Conservation (phyloP, 2,797 vertebrate genomes). For the Mastacembelus armatus region DNA sequence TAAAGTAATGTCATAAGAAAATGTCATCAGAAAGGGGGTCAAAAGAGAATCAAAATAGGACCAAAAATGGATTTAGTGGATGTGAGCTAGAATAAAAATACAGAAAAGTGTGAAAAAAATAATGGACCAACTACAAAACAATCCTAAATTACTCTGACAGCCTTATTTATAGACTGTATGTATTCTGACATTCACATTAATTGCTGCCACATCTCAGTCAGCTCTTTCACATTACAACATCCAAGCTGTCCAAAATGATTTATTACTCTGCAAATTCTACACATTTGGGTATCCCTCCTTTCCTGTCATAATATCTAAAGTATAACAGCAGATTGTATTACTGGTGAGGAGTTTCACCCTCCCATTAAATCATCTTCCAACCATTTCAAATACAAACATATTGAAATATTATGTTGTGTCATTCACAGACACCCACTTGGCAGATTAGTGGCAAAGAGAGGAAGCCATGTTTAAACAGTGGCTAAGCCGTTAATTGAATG, state of each 20-base stretch:
- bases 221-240: constrained; percentile 40
- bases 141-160: constrained; percentile 38
- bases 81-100: constrained; percentile 3
- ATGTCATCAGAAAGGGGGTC: constrained; percentile 18
- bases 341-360: constrained; percentile 11
- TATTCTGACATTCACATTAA: constrained; percentile 58
- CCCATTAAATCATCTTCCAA: constrained; percentile 40
- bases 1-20: constrained; percentile 30
- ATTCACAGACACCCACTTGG: constrained; percentile 78
- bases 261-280: constrained; percentile 53
- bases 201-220: constrained; percentile 39
- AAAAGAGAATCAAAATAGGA: not conserved
- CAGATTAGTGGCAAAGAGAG: constrained; percentile 78
- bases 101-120: constrained; percentile 19
- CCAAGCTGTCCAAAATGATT: constrained; percentile 64
- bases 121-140: constrained; percentile 37
- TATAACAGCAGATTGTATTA: constrained; percentile 13
- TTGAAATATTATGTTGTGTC: constrained; percentile 57
- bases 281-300: constrained; percentile 37
- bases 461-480: constrained; percentile 84
- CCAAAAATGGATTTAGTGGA: not conserved
- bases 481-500: constrained; percentile 88
- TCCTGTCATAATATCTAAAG: constrained; percentile 46
- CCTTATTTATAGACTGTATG: constrained; percentile 47
- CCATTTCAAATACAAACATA: constrained; percentile 54